Percentiles rank a stretch among this genome's conserved stretches.
These are phyloP conservation scores for Sus cebifrons DNA, from an alignment of 2,797 vertebrate genomes.

Conservation along the genomic window DNA sequence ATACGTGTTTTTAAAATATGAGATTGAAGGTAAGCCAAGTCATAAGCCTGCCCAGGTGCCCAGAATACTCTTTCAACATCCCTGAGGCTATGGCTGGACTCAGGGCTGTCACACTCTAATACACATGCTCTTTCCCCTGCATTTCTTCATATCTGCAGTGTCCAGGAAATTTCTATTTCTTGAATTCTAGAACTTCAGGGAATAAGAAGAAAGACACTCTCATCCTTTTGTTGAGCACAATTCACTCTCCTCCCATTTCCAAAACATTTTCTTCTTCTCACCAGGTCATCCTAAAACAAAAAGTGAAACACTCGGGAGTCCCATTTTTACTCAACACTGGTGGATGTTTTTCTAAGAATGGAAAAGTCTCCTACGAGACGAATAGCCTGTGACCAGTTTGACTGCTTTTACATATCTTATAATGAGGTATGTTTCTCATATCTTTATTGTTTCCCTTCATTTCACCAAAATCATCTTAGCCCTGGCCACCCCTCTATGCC, in stretches of 20 bases:
- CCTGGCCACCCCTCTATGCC: neutral
- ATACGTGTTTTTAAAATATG: neutral
- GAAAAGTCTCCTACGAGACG: neutral
- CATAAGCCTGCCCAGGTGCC: neutral
- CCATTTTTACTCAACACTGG: neutral
- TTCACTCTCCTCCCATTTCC: neutral
- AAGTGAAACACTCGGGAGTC: neutral
- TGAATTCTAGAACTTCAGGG: neutral
- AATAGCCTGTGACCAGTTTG: neutral
- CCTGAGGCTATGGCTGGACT: neutral
- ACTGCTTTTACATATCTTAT: neutral
- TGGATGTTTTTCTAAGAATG: neutral
- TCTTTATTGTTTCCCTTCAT: neutral
- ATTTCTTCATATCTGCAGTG: neutral
- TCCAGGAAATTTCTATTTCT: neutral
- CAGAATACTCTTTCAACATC: fast-evolving
- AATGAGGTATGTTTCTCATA: neutral
- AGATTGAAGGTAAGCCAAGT: neutral
- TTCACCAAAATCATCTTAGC: neutral
- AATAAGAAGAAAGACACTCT: neutral
- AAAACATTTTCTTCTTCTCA: neutral
- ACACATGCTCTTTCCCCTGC: neutral
- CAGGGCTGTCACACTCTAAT: neutral
- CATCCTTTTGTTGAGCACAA: neutral
- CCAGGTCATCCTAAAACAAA: neutral